A percentile compares a stretch with the other conserved stretches of the same genome.
Conservation (phyloP, 2,797 vertebrate genomes). For the Acestrorhynchus altus region DNA sequence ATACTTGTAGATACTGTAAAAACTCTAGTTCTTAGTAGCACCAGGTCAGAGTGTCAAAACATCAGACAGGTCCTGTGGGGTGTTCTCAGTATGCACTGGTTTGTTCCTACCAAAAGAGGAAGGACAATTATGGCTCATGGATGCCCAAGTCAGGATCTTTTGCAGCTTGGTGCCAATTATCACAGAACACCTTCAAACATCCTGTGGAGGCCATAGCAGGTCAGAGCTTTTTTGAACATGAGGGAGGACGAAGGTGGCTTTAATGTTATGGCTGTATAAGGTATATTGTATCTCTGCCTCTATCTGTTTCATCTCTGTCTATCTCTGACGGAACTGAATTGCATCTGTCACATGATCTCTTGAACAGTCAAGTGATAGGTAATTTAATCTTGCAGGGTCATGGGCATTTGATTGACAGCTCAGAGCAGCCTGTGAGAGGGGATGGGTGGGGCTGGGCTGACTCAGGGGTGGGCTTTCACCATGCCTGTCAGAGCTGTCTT, state of each 20-base stretch:
- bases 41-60: no score
- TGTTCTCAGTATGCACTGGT: no score
- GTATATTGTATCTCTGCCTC: background rate
- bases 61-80: no score
- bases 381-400: constrained; percentile 34
- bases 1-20: no score
- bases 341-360: constrained; percentile 21
- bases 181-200: background rate
- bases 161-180: no score
- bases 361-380: constrained; percentile 35
- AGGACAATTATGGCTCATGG: no score
- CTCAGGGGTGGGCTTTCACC: constrained; percentile 45
- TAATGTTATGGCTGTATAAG: no score
- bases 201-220: background rate
- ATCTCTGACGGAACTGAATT: background rate
- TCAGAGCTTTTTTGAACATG: no score
- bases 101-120: no score
- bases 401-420: constrained; percentile 49
- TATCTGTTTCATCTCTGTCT: background rate
- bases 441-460: constrained; percentile 27
- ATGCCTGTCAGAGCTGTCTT: constrained; percentile 40
- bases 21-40: no score
- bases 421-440: constrained; percentile 24
- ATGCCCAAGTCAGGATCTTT: no score
- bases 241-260: no score